These are phyloP conservation scores for Drosophila cardini DNA, from an alignment of 1,140 invertebrate genomes.

Conservation along the genomic window DNA sequence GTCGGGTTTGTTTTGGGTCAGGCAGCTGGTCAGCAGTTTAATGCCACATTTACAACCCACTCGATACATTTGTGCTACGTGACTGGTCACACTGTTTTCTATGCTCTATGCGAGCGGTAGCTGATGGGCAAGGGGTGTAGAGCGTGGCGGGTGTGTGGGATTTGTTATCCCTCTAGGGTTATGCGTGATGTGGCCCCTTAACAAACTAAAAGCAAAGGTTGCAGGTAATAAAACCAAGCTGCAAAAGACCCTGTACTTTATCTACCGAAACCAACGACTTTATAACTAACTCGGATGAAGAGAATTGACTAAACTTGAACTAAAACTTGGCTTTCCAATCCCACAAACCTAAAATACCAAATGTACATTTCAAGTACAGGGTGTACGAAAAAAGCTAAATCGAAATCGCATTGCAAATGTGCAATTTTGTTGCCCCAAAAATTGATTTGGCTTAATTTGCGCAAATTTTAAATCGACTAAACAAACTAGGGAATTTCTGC, in stretches of 20 bases:
- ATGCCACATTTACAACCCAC: constrained; percentile 66
- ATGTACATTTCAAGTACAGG: too few relatives aligned
- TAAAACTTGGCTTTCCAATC: too few relatives aligned
- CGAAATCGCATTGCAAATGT: constrained; percentile 46
- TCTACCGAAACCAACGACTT: too few relatives aligned
- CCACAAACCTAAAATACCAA: too few relatives aligned
- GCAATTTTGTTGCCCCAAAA: constrained; percentile 50
- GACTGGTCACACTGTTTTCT: constrained; percentile 66
- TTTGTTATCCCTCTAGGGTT: constrained; percentile 36
- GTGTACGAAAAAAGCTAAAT: neutral
- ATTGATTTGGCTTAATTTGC: constrained; percentile 79
- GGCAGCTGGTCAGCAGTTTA: constrained; percentile 73
- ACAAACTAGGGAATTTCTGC: constrained; percentile 9
- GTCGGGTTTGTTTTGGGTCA: constrained; percentile 18
- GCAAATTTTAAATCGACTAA: constrained; percentile 72
- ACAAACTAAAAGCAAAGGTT: constrained; percentile 26
- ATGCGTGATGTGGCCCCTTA: constrained; percentile 41
- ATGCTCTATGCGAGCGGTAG: too few relatives aligned
- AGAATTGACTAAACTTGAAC: too few relatives aligned
- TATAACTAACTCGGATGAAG: too few relatives aligned
- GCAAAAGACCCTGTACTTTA: too few relatives aligned
- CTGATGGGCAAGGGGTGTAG: neutral
- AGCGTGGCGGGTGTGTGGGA: neutral
- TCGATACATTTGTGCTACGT: constrained; percentile 80
- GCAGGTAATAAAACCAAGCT: too few relatives aligned